Base-by-base conservation (phyloP, 2,113 vertebrate genomes). In the Syngnathus typhle region DNA sequence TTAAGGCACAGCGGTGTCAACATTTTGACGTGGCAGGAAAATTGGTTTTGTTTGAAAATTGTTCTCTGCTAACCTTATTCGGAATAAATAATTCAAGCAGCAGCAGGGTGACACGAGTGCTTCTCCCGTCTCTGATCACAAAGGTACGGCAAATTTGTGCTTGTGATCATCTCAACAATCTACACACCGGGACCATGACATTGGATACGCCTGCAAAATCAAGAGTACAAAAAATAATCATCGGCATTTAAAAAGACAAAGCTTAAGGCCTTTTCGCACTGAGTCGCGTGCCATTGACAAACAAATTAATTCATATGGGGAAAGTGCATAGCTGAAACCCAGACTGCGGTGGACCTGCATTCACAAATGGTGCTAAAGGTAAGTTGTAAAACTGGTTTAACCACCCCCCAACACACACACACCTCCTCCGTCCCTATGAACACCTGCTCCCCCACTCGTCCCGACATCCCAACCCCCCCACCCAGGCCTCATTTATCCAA, bases 391-490 rank as follows among this genome's bases (percentile, higher is more conserved):
- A 75, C 23, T 72, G 65, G 60, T 65, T 60, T 41, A 16, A 67
- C 59, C 43, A 46, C 64, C 54, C 52, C 41, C 32, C 16, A 2
- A 37, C 58, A 21, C 44, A 69, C 51, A 16, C 68, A 10, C 23
- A 56, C 12, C 44, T 16, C 41, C 61, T 52, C 16, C 23, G 16
- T 69, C 75, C 76, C 51, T 77, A 68, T 75, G 80, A 80, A 82
- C 86, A 88, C 84, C 84, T 88, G 86, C 86, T 86, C 73, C 84
- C 84, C 77, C 54, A 71, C 1, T 69, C 73, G 78, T 76, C 72
- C 76, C 74, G 56, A 74, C 70, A 54, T 19, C 78, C 77, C 78
- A 71, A 36, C 79, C 77, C 27, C 27, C 75, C 74, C 74, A 69
- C 64, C 52, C 47, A 61, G 58, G 67, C 69, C 66, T 54, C 68